These are phyloP conservation scores for Conus canariensis DNA, from an alignment of 2,888 invertebrate genomes.

Conservation along the genomic window DNA sequence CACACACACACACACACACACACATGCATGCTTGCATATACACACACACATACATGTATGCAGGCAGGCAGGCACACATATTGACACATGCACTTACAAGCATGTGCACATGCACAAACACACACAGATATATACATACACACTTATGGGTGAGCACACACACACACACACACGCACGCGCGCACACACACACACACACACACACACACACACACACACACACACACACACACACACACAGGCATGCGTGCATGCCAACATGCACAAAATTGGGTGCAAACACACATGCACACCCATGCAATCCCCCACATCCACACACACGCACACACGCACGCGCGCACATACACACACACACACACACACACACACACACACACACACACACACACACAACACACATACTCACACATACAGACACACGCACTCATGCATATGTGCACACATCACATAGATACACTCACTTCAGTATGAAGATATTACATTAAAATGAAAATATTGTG, in stretches of 20 bases:
- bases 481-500: too few species aligned
- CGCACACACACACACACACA: background rate
- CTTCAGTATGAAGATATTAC: too few species aligned
- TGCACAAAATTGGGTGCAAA: background rate
- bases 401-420: too few species aligned
- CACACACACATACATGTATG: too few species aligned
- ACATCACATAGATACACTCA: too few species aligned
- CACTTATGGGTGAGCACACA: background rate
- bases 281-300: background rate
- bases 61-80: too few species aligned
- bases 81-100: background rate
- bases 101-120: background rate
- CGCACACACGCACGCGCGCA: background rate
- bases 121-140: background rate
- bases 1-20: too few species aligned
- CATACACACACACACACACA: too few species aligned
- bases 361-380: background rate
- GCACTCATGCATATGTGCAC: too few species aligned
- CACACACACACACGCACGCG: background rate
- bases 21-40: too few species aligned
- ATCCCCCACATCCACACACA: background rate
- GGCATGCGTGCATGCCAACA: background rate
- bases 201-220: background rate
- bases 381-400: background rate
- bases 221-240: background rate